Percentiles rank a stretch among this genome's conserved stretches.
These are phyloP conservation scores for Penaeus vannamei DNA, from an alignment of 1,140 invertebrate species.

Conservation along the genomic window DNA sequence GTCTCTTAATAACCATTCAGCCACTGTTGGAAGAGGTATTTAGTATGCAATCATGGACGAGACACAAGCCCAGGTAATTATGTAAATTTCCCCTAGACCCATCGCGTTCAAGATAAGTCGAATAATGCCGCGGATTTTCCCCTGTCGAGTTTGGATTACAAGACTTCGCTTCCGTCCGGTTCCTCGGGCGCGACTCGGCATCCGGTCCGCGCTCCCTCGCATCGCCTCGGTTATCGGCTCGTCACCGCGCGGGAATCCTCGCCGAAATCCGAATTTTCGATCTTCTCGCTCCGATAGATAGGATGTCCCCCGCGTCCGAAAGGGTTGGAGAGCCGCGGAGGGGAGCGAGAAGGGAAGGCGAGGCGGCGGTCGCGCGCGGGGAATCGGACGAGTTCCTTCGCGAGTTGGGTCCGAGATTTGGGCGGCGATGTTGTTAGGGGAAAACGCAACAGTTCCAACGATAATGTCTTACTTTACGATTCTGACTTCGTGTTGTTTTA, in stretches of 20 bases:
- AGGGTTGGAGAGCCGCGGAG: no score
- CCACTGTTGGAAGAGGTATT: slow-evolving; percentile 32
- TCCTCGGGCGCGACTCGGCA: background rate
- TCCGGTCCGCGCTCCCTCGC: background rate
- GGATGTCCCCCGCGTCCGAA: no score
- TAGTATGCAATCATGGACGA: slow-evolving; percentile 44
- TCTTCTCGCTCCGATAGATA: no score
- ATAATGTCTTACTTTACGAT: slow-evolving; percentile 48
- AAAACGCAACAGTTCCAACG: slow-evolving; percentile 49
- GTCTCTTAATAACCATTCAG: slow-evolving; percentile 52
- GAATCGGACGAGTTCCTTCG: background rate
- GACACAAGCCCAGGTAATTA: slow-evolving; percentile 43
- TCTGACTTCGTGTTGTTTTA: slow-evolving; percentile 47
- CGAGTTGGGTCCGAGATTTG: slow-evolving; percentile 36
- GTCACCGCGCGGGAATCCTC: no score
- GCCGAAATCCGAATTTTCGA: no score
- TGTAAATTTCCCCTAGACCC: slow-evolving; percentile 52
- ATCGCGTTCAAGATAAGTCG: slow-evolving; percentile 45
- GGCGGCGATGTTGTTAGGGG: slow-evolving; percentile 37
- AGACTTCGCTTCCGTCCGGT: slow-evolving; percentile 33
- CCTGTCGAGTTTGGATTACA: slow-evolving; percentile 52
- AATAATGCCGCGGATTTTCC: slow-evolving; percentile 49
- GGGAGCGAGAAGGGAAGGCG: no score
- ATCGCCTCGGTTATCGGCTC: no score
- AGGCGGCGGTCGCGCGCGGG: background rate